A percentile compares a stretch with the other conserved stretches of the same genome.
Evolutionary conservation across 2,888 invertebrate species (phyloP).

Genomic region (Anthrax anthrax): DNA sequence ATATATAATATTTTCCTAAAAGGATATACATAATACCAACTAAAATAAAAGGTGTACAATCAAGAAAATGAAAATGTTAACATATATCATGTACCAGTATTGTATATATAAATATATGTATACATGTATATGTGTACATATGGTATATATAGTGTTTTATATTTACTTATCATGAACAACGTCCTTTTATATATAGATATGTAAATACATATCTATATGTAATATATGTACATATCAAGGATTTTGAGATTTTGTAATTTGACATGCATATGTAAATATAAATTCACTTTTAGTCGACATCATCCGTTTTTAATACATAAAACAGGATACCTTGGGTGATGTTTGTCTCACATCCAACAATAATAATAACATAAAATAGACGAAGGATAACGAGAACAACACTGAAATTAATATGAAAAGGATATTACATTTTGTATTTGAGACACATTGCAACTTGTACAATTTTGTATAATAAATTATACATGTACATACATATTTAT

Average conservation of each 20-base stretch:
- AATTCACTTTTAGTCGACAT: neutral
- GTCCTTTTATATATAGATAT: no score
- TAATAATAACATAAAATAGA: no score
- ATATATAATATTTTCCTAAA: neutral
- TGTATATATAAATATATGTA: neutral
- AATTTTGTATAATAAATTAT: no score
- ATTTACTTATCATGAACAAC: no score
- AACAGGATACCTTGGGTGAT: conserved; percentile 6
- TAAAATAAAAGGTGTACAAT: no score
- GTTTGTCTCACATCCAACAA: conserved; percentile 4
- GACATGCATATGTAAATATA: neutral
- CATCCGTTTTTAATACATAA: neutral
- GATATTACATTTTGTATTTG: no score
- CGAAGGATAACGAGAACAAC: no score
- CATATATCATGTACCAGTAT: neutral
- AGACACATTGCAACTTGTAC: no score
- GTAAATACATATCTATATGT: no score
- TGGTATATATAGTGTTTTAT: neutral
- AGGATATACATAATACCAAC: neutral
- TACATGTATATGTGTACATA: neutral
- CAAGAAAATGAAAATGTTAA: neutral
- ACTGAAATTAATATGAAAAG: no score
- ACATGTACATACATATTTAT: no score
- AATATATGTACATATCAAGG: neutral
- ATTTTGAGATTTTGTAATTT: neutral